These are phyloP conservation scores for Desoria tigrina DNA, from an alignment of 2,888 invertebrate species.

Conservation along the genomic window DNA sequence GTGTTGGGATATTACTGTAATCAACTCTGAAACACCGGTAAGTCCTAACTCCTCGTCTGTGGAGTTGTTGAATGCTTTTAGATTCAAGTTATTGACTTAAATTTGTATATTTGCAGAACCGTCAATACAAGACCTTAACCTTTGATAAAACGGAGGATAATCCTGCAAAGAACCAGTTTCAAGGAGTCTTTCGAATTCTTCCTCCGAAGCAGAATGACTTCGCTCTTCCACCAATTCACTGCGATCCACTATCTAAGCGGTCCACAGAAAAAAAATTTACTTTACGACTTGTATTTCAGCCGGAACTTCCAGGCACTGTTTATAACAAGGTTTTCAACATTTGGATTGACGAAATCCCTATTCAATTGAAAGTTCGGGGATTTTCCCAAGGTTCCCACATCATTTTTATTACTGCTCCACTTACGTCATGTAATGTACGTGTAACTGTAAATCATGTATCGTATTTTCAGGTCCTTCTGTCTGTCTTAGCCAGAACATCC, in stretches of 20 bases:
- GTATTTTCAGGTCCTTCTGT: constrained; percentile 41
- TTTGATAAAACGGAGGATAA: constrained; percentile 24
- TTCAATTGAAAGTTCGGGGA: constrained; percentile 37
- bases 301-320: constrained; percentile 34
- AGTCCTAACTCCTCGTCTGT: too few relatives aligned
- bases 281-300: constrained; percentile 38
- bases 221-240: constrained; percentile 1
- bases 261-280: constrained; percentile 22
- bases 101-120: constrained; percentile 12
- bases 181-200: constrained; percentile 32
- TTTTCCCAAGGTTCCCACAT: constrained; percentile 33
- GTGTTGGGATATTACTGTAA: constrained; percentile 31
- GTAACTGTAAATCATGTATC: too few relatives aligned
- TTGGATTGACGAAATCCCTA: constrained; percentile 32
- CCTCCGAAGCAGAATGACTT: constrained; percentile 23
- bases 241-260: background rate
- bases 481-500: constrained; percentile 38
- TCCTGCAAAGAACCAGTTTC: constrained; percentile 19
- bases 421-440: too few relatives aligned
- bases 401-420: background rate
- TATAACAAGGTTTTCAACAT: constrained; percentile 33
- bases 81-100: too few relatives aligned
- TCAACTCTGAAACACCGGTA: constrained; percentile 23
- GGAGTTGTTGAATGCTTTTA: too few relatives aligned
- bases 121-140: constrained; percentile 23